A percentile compares a stretch with the other conserved stretches of the same genome.
Evolutionary conservation across 1,140 invertebrate species (phyloP).

Genomic region (Drosophila kanapiae): DNA sequence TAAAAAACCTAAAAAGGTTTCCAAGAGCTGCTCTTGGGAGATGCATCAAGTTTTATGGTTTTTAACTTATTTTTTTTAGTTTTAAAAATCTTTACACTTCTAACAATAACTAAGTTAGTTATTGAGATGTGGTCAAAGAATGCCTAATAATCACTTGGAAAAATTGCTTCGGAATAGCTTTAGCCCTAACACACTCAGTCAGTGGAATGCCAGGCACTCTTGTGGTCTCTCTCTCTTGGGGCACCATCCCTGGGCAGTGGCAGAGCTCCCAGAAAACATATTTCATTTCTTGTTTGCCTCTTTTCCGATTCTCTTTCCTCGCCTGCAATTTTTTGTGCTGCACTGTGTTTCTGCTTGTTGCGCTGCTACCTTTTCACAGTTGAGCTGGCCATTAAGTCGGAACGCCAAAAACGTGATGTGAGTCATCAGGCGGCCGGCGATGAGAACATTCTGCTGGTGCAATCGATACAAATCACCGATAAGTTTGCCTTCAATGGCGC

Average conservation of each 20-base stretch:
- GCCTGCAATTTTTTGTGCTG: conserved; percentile 33
- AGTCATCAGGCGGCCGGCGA: conserved; percentile 86
- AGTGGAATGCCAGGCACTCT: conserved; percentile 1
- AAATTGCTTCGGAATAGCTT: not conserved
- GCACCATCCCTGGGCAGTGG: conserved; percentile 6
- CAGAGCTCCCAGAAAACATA: conserved; percentile 54
- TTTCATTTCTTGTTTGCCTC: conserved; percentile 61
- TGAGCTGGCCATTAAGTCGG: conserved; percentile 72
- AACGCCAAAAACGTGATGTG: conserved; percentile 83
- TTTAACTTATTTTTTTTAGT: not conserved
- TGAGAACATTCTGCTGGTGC: conserved; percentile 95
- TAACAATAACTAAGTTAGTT: not conserved
- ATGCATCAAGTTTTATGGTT: not conserved
- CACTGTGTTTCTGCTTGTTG: conserved; percentile 20
- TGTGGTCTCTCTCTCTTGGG: not conserved
- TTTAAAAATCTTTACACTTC: not conserved
- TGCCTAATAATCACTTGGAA: not conserved
- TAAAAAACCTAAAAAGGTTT: not conserved
- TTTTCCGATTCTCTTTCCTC: conserved; percentile 31
- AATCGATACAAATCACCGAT: conserved; percentile 96
- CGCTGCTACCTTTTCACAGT: conserved; percentile 70
- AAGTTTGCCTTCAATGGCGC: conserved; percentile 94
- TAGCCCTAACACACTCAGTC: not conserved
- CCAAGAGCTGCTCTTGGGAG: not conserved
- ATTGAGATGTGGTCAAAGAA: not conserved